Evolutionary conservation across 2,113 vertebrate species (phyloP).

Genomic region (Otis tarda): DNA sequence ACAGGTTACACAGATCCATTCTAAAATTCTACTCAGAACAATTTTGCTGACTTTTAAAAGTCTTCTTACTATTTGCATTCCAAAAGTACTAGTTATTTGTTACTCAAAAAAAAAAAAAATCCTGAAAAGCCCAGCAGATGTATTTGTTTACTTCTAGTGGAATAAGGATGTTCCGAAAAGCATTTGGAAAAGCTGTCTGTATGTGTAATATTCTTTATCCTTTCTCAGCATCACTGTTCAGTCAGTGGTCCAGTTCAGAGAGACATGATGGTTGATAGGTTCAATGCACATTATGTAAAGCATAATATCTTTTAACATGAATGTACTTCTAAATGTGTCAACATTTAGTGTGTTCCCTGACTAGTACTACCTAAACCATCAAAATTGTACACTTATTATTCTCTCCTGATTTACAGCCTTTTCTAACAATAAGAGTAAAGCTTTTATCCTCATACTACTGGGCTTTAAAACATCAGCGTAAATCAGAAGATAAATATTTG

Average conservation of each 20-base stretch:
- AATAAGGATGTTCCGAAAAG: background rate
- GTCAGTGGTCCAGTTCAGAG: background rate
- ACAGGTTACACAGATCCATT: fast-evolving
- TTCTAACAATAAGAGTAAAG: background rate
- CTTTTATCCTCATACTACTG: background rate
- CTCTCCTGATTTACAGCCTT: background rate
- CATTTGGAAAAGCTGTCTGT: background rate
- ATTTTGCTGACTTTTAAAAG: fast-evolving
- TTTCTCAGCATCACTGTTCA: background rate
- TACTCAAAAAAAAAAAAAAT: background rate
- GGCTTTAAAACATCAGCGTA: slow-evolving; percentile 23
- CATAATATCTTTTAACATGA: background rate
- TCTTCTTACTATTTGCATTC: background rate
- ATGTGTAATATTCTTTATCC: background rate
- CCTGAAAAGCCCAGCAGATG: background rate
- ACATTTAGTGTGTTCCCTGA: background rate
- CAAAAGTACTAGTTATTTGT: background rate
- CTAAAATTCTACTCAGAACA: background rate
- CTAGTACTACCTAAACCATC: slow-evolving; percentile 15
- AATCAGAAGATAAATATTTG: slow-evolving; percentile 37
- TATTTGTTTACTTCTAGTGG: background rate
- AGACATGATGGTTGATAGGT: background rate
- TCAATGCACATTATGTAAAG: background rate
- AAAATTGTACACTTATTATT: slow-evolving; percentile 31
- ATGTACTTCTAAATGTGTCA: background rate